These are phyloP conservation scores for Calliphora vicina DNA, from an alignment of 1,140 invertebrate species.

Conservation along the genomic window DNA sequence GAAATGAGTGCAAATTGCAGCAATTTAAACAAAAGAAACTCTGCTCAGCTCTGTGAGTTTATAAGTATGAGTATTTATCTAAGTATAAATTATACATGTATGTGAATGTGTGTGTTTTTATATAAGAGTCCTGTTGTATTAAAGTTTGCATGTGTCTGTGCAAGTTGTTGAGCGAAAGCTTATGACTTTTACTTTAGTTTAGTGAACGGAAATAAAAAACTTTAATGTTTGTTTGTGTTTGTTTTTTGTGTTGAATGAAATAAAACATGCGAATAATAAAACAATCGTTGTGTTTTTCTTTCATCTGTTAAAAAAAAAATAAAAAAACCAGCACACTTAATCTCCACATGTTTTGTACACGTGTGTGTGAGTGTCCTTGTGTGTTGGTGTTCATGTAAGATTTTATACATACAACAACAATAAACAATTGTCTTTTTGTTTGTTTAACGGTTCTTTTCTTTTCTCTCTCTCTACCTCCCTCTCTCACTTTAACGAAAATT, in stretches of 20 bases:
- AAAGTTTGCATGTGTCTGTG: no score
- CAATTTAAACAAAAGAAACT: conserved; percentile 20
- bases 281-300: not conserved
- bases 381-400: not conserved
- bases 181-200: conserved; percentile 34
- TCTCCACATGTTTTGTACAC: not conserved
- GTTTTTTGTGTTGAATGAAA: not conserved
- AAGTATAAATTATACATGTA: not conserved
- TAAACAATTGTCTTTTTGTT: conserved; percentile 7
- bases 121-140: no score
- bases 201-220: conserved; percentile 27
- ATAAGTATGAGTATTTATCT: not conserved
- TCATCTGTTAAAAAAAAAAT: no score
- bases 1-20: conserved; percentile 32
- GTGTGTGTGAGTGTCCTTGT: not conserved
- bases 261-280: not conserved
- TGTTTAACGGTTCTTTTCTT: not conserved
- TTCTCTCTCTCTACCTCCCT: not conserved
- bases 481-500: not conserved
- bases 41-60: not conserved
- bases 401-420: not conserved
- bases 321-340: not conserved
- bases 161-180: not conserved
- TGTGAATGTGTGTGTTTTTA: not conserved
- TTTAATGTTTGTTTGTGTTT: conserved; percentile 25